phyloP scores from a whole-genome alignment of 2,113 vertebrate species.

The Elaphurus davidianus region DNA sequence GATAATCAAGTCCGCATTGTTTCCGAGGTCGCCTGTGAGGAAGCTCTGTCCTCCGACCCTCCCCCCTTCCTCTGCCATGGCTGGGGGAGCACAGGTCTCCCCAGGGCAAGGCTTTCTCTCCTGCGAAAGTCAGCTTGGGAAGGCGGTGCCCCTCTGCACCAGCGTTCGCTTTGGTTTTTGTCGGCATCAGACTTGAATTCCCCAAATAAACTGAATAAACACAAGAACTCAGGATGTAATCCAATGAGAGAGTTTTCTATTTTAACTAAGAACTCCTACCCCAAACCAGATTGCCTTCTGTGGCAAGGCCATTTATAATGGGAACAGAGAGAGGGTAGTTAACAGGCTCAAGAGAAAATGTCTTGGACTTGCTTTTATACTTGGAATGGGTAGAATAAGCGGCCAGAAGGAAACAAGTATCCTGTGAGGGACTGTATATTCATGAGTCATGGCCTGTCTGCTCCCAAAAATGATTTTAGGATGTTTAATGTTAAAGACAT shows the following conservation, averaged over 20 bases:
- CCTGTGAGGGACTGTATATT: neutral
- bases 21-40: neutral
- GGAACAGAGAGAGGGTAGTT: neutral
- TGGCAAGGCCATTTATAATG: constrained; percentile 35
- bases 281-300: neutral
- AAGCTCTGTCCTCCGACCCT: neutral
- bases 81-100: neutral
- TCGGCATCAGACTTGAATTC: constrained; percentile 5
- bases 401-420: neutral
- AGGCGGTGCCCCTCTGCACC: neutral
- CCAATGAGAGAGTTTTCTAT: constrained; percentile 36
- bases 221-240: neutral
- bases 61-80: neutral
- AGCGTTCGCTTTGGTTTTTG: neutral
- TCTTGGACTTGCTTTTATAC: neutral
- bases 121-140: neutral
- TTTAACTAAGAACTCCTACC: constrained; percentile 10
- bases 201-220: constrained; percentile 28
- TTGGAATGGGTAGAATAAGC: neutral
- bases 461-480: neutral
- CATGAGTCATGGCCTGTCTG: neutral
- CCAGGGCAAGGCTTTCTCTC: neutral
- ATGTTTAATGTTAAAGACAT: neutral
- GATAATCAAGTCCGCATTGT: neutral
- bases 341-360: neutral